A percentile compares a stretch with the other conserved stretches of the same genome.
Evolutionary conservation across 2,888 invertebrate genomes (phyloP).

Genomic region (Tortrix viridana): DNA sequence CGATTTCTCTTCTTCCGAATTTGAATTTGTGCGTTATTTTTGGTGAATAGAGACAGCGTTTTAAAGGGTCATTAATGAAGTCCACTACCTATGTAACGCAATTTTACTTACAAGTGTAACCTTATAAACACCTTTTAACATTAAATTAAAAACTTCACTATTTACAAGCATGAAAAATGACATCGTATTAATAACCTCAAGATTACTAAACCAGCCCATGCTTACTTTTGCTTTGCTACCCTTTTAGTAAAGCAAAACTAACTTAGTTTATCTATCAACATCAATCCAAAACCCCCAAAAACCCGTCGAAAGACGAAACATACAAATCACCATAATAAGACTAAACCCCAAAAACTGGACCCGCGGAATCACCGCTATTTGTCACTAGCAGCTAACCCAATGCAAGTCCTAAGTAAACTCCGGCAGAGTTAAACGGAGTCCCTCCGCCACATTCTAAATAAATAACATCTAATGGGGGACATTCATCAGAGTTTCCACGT

Average conservation of each 20-base stretch:
- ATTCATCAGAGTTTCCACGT: constrained; percentile 84
- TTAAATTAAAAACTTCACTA: too few species aligned
- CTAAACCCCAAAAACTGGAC: constrained; percentile 78
- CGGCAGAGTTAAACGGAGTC: constrained; percentile 80
- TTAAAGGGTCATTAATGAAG: too few species aligned
- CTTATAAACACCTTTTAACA: too few species aligned
- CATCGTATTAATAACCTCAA: too few species aligned
- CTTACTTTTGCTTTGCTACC: too few species aligned
- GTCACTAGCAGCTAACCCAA: constrained; percentile 75
- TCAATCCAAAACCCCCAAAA: constrained; percentile 54
- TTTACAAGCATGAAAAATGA: too few species aligned
- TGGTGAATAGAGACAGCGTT: too few species aligned
- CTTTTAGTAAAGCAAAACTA: constrained; percentile 7
- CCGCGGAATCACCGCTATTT: constrained; percentile 77
- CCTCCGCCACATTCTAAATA: constrained; percentile 84
- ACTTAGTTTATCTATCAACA: constrained; percentile 38
- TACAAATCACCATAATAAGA: constrained; percentile 77
- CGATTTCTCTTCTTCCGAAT: not conserved
- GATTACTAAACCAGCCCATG: too few species aligned
- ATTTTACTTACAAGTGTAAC: too few species aligned
- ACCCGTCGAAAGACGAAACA: constrained; percentile 49
- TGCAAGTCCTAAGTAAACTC: constrained; percentile 83
- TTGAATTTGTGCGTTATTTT: too few species aligned
- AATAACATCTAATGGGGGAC: constrained; percentile 85
- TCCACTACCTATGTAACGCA: too few species aligned